Evolutionary conservation across 1,140 invertebrate species (phyloP).

Genomic region (Octopus bimaculoides): DNA sequence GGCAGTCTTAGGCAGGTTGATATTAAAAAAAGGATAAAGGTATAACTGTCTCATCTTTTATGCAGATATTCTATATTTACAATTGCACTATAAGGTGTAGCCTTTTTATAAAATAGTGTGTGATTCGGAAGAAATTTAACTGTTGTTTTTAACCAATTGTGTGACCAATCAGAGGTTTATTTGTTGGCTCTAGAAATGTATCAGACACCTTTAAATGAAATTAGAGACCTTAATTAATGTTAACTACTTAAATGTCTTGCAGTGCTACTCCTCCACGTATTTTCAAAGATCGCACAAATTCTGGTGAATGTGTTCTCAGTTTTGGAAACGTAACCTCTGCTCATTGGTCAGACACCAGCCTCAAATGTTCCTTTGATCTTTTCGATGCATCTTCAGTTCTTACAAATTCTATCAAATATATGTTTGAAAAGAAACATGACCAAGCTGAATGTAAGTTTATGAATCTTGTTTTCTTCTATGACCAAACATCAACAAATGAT

Average conservation of each 20-base stretch:
- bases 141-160: too few relatives aligned
- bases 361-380: slow-evolving; percentile 23
- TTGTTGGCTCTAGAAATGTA: too few relatives aligned
- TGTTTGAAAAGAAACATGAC: slow-evolving; percentile 63
- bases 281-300: slow-evolving; percentile 62
- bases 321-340: slow-evolving; percentile 45
- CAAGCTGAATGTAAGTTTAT: slow-evolving; percentile 47
- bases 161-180: too few relatives aligned
- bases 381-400: slow-evolving; percentile 24
- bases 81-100: too few relatives aligned
- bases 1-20: too few relatives aligned
- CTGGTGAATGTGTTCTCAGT: slow-evolving; percentile 61
- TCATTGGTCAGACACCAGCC: slow-evolving; percentile 33
- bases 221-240: too few relatives aligned
- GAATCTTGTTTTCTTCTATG: neutral
- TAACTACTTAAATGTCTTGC: neutral
- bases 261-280: slow-evolving; percentile 59
- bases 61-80: too few relatives aligned
- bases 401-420: slow-evolving; percentile 47
- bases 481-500: neutral
- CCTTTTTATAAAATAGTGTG: too few relatives aligned
- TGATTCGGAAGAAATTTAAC: too few relatives aligned
- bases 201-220: too few relatives aligned
- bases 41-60: too few relatives aligned
- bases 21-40: too few relatives aligned